phyloP scores from a whole-genome alignment of 2,113 vertebrate species.

The Forbesichthys papilliferus region DNA sequence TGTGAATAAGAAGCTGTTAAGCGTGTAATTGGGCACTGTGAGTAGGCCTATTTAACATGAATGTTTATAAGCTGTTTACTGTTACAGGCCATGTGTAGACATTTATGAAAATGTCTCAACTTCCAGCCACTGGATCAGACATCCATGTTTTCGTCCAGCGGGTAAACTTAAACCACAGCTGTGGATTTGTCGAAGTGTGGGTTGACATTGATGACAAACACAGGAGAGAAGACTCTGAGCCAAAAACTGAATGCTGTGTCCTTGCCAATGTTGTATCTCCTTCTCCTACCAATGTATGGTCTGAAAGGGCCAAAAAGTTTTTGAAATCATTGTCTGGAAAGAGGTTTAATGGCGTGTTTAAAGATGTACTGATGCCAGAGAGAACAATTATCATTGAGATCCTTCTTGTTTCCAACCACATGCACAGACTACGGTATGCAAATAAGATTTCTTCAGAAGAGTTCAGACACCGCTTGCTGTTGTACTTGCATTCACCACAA shows the following conservation, averaged over 20 bases:
- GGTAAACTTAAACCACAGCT: conserved; percentile 71
- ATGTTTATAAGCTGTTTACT: not conserved
- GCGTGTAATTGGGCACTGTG: too few relatives aligned
- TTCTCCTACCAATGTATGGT: conserved; percentile 63
- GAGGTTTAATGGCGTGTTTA: conserved; percentile 76
- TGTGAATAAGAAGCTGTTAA: too few relatives aligned
- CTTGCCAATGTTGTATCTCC: conserved; percentile 70
- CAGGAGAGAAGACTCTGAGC: conserved; percentile 67
- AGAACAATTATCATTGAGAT: conserved; percentile 79
- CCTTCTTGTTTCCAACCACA: conserved; percentile 68
- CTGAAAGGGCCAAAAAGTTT: conserved; percentile 70
- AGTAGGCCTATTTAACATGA: too few relatives aligned
- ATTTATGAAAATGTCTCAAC: conserved; percentile 66
- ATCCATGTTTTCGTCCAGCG: conserved; percentile 73
- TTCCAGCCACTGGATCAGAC: conserved; percentile 63
- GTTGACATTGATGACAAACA: conserved; percentile 67
- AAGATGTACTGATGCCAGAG: conserved; percentile 76
- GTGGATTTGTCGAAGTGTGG: conserved; percentile 80
- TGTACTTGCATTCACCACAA: conserved; percentile 38
- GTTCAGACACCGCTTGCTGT: conserved; percentile 56
- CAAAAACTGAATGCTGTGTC: conserved; percentile 79
- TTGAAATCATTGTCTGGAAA: conserved; percentile 76
- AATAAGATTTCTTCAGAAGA: conserved; percentile 57
- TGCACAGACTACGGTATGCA: conserved; percentile 76
- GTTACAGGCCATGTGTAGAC: conserved; percentile 43